These are phyloP conservation scores for Pandemis corylana DNA, from an alignment of 2,888 invertebrate species.

Conservation along the genomic window DNA sequence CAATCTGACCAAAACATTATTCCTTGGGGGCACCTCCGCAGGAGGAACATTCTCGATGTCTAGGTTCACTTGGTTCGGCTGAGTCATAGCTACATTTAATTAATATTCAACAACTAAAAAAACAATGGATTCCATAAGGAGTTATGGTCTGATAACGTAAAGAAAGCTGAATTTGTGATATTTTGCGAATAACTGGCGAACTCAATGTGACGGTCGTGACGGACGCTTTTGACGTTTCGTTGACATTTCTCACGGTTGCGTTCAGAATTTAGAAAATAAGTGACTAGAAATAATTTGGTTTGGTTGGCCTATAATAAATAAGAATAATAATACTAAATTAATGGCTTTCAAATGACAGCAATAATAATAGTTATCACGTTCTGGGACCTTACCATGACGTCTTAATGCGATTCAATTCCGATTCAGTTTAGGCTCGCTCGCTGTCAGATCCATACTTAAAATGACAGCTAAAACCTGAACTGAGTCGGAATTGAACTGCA, in stretches of 20 bases:
- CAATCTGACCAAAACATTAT: conserved; percentile 65
- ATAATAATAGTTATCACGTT: too few species aligned
- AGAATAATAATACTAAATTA: too few species aligned
- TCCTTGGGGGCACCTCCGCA: conserved; percentile 62
- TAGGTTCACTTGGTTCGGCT: conserved; percentile 73
- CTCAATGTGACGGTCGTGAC: conserved; percentile 25
- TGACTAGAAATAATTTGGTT: neutral
- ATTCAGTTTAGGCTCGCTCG: too few species aligned
- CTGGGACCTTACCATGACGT: too few species aligned
- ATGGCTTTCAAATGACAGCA: too few species aligned
- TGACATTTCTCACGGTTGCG: conserved; percentile 22
- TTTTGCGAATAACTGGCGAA: conserved; percentile 35
- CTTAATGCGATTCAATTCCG: too few species aligned
- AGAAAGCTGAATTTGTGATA: conserved; percentile 23
- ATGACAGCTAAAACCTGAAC: too few species aligned
- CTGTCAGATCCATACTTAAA: too few species aligned
- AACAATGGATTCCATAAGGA: conserved; percentile 23
- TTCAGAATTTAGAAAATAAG: conserved; percentile 10
- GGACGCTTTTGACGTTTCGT: conserved; percentile 21
- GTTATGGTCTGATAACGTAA: conserved; percentile 18
- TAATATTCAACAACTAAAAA: conserved; percentile 18
- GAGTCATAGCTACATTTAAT: conserved; percentile 65
- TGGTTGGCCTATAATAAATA: neutral
- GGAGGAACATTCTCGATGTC: conserved; percentile 74
- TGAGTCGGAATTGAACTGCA: too few species aligned